Conservation (phyloP, 2,888 invertebrate genomes). For the Ormia ochracea region DNA sequence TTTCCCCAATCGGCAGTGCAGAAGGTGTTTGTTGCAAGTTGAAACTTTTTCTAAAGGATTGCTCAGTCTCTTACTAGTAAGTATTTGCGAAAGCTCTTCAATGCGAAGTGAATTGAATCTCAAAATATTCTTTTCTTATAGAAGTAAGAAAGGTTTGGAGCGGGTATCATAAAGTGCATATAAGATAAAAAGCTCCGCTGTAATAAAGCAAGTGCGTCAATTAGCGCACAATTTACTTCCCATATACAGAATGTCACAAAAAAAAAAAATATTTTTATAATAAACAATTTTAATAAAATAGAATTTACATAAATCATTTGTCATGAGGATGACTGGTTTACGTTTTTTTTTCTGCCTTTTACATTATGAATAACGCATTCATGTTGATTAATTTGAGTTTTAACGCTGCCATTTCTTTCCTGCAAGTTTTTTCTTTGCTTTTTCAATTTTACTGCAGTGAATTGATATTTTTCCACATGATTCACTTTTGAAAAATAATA, state of each 20-base stretch:
- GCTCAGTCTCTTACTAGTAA: too few species aligned
- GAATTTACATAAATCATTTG: background rate
- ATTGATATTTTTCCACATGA: too few species aligned
- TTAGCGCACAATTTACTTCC: background rate
- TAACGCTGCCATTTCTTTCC: background rate
- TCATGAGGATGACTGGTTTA: background rate
- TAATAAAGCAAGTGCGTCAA: background rate
- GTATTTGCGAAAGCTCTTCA: too few species aligned
- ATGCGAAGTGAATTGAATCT: too few species aligned
- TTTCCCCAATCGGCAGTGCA: too few species aligned
- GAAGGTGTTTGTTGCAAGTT: too few species aligned
- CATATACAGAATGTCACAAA: background rate
- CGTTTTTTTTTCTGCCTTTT: background rate
- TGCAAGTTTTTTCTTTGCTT: background rate
- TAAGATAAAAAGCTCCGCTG: background rate
- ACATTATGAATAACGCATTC: background rate
- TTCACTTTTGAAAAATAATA: too few species aligned
- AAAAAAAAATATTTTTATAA: background rate
- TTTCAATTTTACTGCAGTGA: background rate
- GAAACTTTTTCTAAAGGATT: too few species aligned
- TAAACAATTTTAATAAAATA: background rate
- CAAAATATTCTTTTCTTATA: too few species aligned
- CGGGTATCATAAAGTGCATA: background rate
- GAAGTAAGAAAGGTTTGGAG: background rate
- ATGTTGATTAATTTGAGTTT: background rate